Conservation (phyloP, 2,113 vertebrate species). For the Oxyura jamaicensis region DNA sequence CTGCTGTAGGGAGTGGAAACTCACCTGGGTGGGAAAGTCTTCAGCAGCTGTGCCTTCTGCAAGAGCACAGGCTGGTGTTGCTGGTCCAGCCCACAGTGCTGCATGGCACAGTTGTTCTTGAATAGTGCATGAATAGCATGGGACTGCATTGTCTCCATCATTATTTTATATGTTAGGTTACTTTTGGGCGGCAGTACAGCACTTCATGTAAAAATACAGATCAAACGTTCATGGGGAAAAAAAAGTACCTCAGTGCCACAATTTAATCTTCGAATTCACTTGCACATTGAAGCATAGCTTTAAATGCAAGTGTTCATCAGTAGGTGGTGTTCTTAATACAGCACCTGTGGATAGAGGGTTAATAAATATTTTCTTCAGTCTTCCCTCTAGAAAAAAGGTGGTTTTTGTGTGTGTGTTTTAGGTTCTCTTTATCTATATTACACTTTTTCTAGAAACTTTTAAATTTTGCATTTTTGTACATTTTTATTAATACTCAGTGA, state of each 20-base stretch:
- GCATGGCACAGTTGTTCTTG: fast-evolving
- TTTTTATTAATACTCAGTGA: constrained; percentile 27
- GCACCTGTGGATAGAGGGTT: background rate
- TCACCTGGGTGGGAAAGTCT: background rate
- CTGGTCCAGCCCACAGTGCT: fast-evolving
- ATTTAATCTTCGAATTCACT: background rate
- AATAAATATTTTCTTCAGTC: background rate
- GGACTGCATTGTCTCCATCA: fast-evolving
- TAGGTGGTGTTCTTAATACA: background rate
- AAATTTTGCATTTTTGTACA: constrained; percentile 34
- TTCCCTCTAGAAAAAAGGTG: background rate
- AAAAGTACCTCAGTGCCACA: fast-evolving
- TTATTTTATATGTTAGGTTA: background rate
- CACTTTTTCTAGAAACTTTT: background rate
- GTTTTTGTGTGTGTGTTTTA: constrained; percentile 4
- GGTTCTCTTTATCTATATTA: background rate
- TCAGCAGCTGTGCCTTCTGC: background rate
- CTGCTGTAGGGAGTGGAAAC: no score
- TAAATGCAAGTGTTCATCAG: background rate
- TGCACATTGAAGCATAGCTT: fast-evolving
- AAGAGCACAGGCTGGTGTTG: no score
- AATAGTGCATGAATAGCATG: background rate
- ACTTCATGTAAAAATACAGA: background rate
- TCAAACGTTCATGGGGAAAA: fast-evolving
- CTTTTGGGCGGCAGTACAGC: background rate